These are phyloP conservation scores for Rhynchotus rufescens DNA, from an alignment of 2,797 vertebrate species.

Conservation along the genomic window DNA sequence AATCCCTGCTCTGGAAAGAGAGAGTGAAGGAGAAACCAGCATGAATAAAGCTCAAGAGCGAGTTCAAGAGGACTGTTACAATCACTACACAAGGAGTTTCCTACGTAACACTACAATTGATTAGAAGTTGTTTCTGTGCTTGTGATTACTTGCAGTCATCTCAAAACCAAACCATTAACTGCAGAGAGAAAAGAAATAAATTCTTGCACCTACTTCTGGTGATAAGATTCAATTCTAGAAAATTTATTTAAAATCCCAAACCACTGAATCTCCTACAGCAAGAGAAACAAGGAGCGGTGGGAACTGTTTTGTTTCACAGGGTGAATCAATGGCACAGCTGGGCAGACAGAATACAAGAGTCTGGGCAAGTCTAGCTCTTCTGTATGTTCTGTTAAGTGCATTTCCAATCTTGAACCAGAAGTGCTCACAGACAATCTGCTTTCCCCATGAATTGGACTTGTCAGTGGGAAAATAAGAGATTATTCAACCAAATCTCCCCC, in stretches of 20 bases:
- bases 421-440: background rate
- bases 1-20: conserved; percentile 90
- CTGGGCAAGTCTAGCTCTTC: background rate
- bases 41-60: background rate
- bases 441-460: conserved; percentile 44
- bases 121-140: background rate
- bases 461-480: conserved; percentile 46
- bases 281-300: background rate
- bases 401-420: conserved; percentile 16
- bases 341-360: background rate
- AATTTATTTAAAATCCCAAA: background rate
- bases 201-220: background rate
- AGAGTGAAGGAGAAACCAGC: background rate
- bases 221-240: background rate
- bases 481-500: conserved; percentile 17
- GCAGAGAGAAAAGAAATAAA: background rate
- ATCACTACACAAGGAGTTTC: background rate
- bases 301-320: background rate
- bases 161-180: background rate
- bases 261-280: background rate
- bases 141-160: background rate
- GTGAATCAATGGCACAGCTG: background rate
- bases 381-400: background rate
- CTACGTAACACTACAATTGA: accelerated
- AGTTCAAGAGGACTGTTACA: background rate